Base-by-base conservation (phyloP, 2,113 vertebrate species). In the Tretioscincus oriximinensis region DNA sequence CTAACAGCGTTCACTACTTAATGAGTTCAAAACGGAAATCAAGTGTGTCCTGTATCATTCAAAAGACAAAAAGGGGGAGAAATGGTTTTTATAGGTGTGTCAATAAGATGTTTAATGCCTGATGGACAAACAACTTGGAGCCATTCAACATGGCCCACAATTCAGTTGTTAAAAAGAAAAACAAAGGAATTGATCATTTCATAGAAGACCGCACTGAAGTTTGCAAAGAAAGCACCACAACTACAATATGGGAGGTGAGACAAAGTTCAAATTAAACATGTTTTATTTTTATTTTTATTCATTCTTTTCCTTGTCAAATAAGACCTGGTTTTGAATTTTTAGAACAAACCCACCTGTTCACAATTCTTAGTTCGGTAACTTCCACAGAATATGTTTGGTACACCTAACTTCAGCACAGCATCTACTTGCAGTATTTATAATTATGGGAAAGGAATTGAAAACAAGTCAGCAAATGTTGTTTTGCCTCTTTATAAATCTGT, bases 61-160 rank as follows among this genome's bases (percentile, higher is more conserved):
- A 41, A 22, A 65, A 35, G 28, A 77, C 61, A 72, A 71, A 65
- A 22, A 7, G 16, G 65, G 9, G 41, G 18, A 20, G 12, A 28
- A 63, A n/a, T n/a, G 31, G 26, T 70, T 71, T 72, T 83, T 41
- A 41, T 66, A 66, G 26, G 60, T 45, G 45, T 77, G 75, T 83
- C 58, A 65, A 72, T 83, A 72, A 77, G 60, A 77, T 35, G 67
- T 77, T 64, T 83, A 83, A 77, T 77, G 60, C 49, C 31, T 66
- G 60, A 45, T 73, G 75, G 29, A 72, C 24, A 72, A 77, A 73
- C 45, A 72, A 73, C 28, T 21, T 54, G 54, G 35, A 77, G 28
- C 60, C 28, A 71, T 71, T 45, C 28, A 76, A 70, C 58, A 31
- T 35, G 67, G 58, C 28, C 64, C 58, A 47, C 28, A 41, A 70